Conservation (phyloP, 2,888 invertebrate species). For the Cataglyphis livida region DNA sequence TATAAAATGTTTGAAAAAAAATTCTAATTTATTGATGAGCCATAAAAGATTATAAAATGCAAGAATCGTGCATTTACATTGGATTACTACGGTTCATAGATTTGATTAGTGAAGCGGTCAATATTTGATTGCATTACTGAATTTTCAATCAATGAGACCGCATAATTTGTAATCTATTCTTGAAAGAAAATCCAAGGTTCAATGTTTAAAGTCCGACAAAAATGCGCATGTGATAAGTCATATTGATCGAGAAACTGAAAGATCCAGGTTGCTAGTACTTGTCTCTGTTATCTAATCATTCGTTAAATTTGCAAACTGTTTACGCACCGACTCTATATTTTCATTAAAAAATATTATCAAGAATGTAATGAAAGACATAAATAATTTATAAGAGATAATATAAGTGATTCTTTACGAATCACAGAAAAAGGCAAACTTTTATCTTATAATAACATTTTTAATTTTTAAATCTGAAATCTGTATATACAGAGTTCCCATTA, state of each 20-base stretch:
- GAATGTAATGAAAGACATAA: neutral
- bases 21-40: neutral
- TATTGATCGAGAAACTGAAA: constrained; percentile 4
- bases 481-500: neutral
- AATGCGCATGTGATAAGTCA: neutral
- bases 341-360: neutral
- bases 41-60: neutral
- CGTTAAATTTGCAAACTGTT: neutral
- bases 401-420: neutral
- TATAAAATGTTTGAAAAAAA: neutral
- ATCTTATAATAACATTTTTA: neutral
- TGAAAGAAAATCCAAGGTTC: neutral
- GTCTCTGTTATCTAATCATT: neutral
- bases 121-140: neutral
- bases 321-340: neutral
- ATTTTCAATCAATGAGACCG: neutral
- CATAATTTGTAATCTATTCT: neutral
- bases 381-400: neutral
- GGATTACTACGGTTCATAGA: neutral
- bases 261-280: neutral
- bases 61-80: neutral
- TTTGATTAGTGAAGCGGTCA: neutral
- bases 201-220: neutral
- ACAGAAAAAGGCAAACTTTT: neutral
- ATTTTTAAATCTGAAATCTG: neutral